phyloP scores from a whole-genome alignment of 2,113 vertebrate genomes.

The Seriola aureovittata region DNA sequence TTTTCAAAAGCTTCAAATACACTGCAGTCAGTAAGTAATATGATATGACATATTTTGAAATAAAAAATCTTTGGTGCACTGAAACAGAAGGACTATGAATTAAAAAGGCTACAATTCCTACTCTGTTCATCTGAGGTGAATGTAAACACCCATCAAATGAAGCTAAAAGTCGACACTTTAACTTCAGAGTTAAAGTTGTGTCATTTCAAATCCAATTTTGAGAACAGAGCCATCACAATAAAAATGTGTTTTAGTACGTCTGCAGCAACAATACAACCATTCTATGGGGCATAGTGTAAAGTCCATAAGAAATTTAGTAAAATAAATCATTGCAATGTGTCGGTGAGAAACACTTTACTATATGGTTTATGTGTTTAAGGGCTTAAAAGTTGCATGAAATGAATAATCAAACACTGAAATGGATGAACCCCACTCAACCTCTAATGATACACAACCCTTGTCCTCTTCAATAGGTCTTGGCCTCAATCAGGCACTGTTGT shows the following conservation, averaged over 20 bases:
- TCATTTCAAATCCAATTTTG: not conserved
- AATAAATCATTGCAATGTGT: constrained; percentile 27
- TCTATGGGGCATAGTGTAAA: constrained; percentile 1
- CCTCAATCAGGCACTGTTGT: constrained; percentile 64
- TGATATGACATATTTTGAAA: not conserved
- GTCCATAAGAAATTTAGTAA: constrained; percentile 8
- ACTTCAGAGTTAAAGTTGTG: not conserved
- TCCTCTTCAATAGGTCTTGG: constrained; percentile 38
- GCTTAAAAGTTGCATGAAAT: constrained; percentile 57
- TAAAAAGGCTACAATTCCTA: not conserved
- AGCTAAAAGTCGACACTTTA: not conserved
- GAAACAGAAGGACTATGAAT: not conserved
- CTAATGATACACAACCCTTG: constrained; percentile 23
- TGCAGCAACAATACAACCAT: constrained; percentile 22
- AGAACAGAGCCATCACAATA: too few species aligned
- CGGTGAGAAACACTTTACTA: constrained; percentile 1
- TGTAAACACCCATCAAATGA: not conserved
- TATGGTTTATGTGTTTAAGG: constrained; percentile 37
- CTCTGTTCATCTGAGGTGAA: not conserved
- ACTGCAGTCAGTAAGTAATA: not conserved
- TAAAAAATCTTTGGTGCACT: not conserved
- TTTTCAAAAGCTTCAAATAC: constrained; percentile 3
- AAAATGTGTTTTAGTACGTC: not conserved
- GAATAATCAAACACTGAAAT: constrained; percentile 68
- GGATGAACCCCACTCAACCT: constrained; percentile 20